These are phyloP conservation scores for Nestor notabilis DNA, from an alignment of 2,113 vertebrate species.

Conservation along the genomic window DNA sequence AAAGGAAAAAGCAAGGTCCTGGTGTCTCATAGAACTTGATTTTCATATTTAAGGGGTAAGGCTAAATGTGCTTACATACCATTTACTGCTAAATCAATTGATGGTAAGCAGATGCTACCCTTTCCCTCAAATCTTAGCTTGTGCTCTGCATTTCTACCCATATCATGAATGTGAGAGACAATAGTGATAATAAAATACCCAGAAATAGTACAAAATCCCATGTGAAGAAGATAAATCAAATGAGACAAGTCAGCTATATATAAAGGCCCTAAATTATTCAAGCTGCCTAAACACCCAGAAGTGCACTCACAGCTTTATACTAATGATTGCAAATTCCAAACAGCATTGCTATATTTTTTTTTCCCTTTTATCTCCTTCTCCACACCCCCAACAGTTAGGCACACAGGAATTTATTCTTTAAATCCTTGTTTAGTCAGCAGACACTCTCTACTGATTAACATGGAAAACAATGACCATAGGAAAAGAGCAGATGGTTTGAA, in stretches of 20 bases:
- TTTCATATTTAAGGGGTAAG: neutral
- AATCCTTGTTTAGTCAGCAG: slow-evolving; percentile 41
- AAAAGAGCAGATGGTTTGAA: slow-evolving; percentile 40
- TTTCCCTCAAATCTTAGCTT: neutral
- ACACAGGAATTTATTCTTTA: slow-evolving; percentile 43
- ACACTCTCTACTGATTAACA: slow-evolving; percentile 38
- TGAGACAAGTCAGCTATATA: slow-evolving; percentile 61
- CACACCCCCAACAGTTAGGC: neutral
- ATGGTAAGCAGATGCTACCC: slow-evolving; percentile 21
- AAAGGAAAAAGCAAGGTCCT: neutral
- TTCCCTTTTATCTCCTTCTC: neutral
- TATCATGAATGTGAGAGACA: slow-evolving; percentile 14
- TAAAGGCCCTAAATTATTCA: slow-evolving; percentile 62
- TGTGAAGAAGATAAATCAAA: slow-evolving; percentile 49
- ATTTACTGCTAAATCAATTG: neutral
- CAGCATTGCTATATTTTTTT: neutral
- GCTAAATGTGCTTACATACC: neutral
- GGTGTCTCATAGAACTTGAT: neutral
- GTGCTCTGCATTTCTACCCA: neutral
- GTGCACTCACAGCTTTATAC: slow-evolving; percentile 36
- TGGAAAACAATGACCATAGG: slow-evolving; percentile 38
- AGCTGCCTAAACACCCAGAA: slow-evolving; percentile 61
- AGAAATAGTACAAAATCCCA: slow-evolving; percentile 47
- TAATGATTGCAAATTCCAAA: slow-evolving; percentile 52
- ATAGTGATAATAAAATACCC: slow-evolving; percentile 31